These are phyloP conservation scores for Ceriagrion tenellum DNA, from an alignment of 2,888 invertebrate genomes.

Conservation along the genomic window DNA sequence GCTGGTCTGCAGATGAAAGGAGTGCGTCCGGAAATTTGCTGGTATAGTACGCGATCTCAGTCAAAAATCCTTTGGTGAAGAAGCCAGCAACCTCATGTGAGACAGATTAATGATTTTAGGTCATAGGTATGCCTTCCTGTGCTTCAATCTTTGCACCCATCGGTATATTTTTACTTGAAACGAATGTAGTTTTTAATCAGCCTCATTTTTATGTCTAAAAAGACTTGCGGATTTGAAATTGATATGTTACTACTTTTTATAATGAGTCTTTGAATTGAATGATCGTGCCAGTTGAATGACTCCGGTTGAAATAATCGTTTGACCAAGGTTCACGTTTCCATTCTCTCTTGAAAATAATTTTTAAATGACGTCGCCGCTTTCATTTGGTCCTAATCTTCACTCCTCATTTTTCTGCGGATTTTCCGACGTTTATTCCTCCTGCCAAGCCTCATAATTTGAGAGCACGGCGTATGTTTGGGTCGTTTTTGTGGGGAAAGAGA, in stretches of 20 bases:
- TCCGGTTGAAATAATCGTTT: not conserved
- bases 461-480: not conserved
- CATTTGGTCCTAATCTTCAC: not conserved
- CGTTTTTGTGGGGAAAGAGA: constrained; percentile 32
- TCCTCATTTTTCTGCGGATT: not conserved
- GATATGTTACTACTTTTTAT: not conserved
- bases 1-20: not conserved
- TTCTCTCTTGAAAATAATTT: not conserved
- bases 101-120: not conserved
- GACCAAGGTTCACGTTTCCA: not conserved
- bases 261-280: not conserved
- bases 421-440: not conserved
- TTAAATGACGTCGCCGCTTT: not conserved
- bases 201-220: not conserved
- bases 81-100: too few relatives aligned
- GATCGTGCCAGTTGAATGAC: not conserved
- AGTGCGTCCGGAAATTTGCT: not conserved
- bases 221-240: not conserved
- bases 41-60: not conserved
- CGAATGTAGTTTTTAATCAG: too few relatives aligned
- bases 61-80: not conserved
- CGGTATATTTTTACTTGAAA: too few relatives aligned
- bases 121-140: not conserved
- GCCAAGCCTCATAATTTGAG: not conserved
- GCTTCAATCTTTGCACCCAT: too few relatives aligned